Conservation (phyloP, 2,888 invertebrate genomes). For the Eulithis testata region DNA sequence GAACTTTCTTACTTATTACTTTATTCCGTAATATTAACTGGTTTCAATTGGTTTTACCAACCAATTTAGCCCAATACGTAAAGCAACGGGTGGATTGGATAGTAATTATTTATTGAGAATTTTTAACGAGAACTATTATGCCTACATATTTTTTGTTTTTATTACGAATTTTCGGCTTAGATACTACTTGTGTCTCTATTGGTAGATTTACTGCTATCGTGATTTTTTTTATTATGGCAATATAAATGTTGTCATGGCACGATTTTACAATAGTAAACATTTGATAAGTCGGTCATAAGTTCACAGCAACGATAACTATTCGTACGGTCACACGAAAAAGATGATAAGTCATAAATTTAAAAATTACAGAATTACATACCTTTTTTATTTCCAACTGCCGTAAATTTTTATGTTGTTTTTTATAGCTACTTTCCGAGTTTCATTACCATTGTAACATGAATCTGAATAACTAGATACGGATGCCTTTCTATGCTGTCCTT, state of each 20-base stretch:
- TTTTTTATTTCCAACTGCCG: constrained; percentile 35
- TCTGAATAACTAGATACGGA: constrained; percentile 30
- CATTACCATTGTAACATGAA: constrained; percentile 27
- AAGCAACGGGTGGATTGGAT: neutral
- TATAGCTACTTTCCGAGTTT: constrained; percentile 38
- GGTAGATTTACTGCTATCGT: constrained; percentile 8
- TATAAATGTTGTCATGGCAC: constrained; percentile 18
- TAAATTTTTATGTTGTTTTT: constrained; percentile 36
- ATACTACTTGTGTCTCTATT: neutral
- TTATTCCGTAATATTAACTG: too few relatives aligned
- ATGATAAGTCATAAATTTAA: constrained; percentile 32
- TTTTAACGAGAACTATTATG: too few relatives aligned
- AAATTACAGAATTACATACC: constrained; percentile 33
- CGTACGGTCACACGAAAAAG: constrained; percentile 33
- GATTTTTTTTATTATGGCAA: constrained; percentile 12
- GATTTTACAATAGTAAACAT: constrained; percentile 22
- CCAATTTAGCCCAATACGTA: too few relatives aligned
- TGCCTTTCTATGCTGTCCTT: constrained; percentile 24
- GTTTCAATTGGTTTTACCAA: too few relatives aligned
- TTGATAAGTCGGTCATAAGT: constrained; percentile 27
- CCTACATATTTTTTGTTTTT: neutral
- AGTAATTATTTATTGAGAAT: too few relatives aligned
- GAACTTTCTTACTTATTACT: too few relatives aligned
- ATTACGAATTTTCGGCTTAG: constrained; percentile 1
- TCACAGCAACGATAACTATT: constrained; percentile 16